Evolutionary conservation across 2,888 invertebrate genomes (phyloP), one percentile per base, ranked within the genome.

Genomic region (Perdita meconis): DNA sequence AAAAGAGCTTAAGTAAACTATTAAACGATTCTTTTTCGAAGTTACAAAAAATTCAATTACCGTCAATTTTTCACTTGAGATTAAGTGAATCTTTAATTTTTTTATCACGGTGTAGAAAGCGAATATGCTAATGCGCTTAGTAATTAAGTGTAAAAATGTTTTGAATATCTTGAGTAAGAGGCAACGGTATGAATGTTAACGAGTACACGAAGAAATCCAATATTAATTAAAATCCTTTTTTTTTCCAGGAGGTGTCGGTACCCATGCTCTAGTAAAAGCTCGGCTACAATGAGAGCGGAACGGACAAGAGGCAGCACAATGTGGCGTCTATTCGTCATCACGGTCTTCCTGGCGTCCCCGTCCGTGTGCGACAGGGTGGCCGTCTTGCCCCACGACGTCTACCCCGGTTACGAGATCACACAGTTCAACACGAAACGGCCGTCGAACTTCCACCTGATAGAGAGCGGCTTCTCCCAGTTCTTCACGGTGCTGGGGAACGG

Each of bases 401-500:
- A 97, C 91, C 97, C 97, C 2, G 97, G 97, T 60, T 97, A 96
- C 93, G 97, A 96, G 91, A 96, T 97, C 89, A 96, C 96, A 91
- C 95, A 96, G 90, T 96, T 97, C 13, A 70, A 81, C 19, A 66
- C 81, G 13, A 81, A 78, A 40, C 80, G 81, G 0, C 92, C 93
- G 77, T 94, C 94, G 88, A 94, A 94, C 80, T 96, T 95, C 90
- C 94, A 94, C 81, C 93, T 96, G 82, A 93, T 97, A 88, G 96
- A 97, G 89, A 96, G 96, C 60, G 96, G 96, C 81, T 97, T 95
- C 92, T 96, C 96, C 56, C 95, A 96, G 84, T 97, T 96, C 93
- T 98, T 98, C 92, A 96, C 98, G 10, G 95, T 98, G 83, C 94
- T 98, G 70, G 95, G 96, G 83, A 96, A 97, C 92, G 98, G 98